phyloP scores from a whole-genome alignment of 2,888 invertebrate species.

The Pachycephus smyrnensis region DNA sequence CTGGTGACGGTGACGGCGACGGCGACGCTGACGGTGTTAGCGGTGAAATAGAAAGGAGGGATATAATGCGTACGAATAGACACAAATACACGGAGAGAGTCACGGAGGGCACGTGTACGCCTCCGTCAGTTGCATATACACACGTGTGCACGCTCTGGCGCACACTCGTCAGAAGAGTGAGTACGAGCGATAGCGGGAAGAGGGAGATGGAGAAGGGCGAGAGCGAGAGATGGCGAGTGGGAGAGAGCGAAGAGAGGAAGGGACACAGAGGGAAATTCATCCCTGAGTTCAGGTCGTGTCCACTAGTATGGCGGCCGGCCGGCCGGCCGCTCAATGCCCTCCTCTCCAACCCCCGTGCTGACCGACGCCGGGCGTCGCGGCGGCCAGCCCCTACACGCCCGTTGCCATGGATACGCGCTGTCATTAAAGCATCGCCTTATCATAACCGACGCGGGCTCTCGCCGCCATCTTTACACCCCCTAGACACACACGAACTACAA shows the following conservation, averaged over 20 bases:
- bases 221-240: slow-evolving; percentile 3
- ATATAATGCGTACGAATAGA: neutral
- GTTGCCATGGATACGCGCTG: slow-evolving; percentile 64
- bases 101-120: slow-evolving; percentile 2
- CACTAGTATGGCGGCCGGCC: slow-evolving; percentile 64
- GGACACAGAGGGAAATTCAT: slow-evolving; percentile 50
- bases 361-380: slow-evolving; percentile 65
- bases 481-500: slow-evolving; percentile 22
- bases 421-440: slow-evolving; percentile 68
- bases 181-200: slow-evolving; percentile 23
- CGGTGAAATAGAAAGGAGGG: slow-evolving; percentile 19
- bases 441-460: slow-evolving; percentile 65
- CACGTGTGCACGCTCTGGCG: neutral
- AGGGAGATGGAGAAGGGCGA: slow-evolving; percentile 22
- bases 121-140: slow-evolving; percentile 13
- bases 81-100: neutral
- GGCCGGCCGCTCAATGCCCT: slow-evolving; percentile 61
- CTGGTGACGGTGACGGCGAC: slow-evolving; percentile 22
- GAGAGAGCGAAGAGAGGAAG: slow-evolving; percentile 13
- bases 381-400: slow-evolving; percentile 62
- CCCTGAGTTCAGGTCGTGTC: slow-evolving; percentile 61
- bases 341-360: slow-evolving; percentile 46
- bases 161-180: slow-evolving; percentile 17
- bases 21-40: slow-evolving; percentile 20
- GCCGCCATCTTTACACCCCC: slow-evolving; percentile 66